A percentile compares a stretch with the other conserved stretches of the same genome.
Evolutionary conservation across 2,113 vertebrate species (phyloP).

Genomic region (Ophiodon elongatus): DNA sequence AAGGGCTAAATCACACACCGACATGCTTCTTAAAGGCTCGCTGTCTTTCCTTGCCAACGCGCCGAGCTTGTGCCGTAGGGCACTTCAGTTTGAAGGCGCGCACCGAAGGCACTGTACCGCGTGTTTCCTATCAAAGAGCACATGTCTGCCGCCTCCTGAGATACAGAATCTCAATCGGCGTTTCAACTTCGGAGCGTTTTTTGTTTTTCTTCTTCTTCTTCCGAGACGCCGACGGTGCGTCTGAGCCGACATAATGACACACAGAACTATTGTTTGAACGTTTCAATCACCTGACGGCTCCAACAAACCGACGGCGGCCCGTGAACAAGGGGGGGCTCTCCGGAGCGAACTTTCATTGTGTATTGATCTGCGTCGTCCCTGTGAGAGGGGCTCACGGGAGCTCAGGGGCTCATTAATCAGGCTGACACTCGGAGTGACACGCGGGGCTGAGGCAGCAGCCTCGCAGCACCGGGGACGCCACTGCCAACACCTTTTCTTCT

Average conservation of each 20-base stretch:
- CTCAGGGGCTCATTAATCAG: slow-evolving; percentile 70
- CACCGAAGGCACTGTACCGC: not conserved
- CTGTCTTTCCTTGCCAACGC: slow-evolving; percentile 4
- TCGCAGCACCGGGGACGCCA: slow-evolving; percentile 12
- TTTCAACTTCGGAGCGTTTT: slow-evolving; percentile 20
- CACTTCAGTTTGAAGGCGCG: slow-evolving; percentile 8
- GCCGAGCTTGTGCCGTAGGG: slow-evolving; percentile 14
- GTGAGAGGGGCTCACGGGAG: slow-evolving; percentile 41
- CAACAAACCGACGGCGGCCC: not conserved
- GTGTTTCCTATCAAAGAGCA: slow-evolving; percentile 29
- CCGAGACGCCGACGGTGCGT: not conserved
- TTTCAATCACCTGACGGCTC: slow-evolving; percentile 44
- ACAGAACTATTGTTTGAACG: not conserved
- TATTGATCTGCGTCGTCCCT: slow-evolving; percentile 67
- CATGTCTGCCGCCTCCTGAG: slow-evolving; percentile 11
- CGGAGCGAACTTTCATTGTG: slow-evolving; percentile 22
- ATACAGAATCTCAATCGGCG: slow-evolving; percentile 11
- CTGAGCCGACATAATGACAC: slow-evolving; percentile 14
- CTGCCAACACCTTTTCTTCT: slow-evolving; percentile 46
- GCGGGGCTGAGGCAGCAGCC: slow-evolving; percentile 57
- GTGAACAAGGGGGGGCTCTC: not conserved
- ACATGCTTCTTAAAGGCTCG: not conserved
- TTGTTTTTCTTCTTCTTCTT: no score
- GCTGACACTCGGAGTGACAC: slow-evolving; percentile 59
- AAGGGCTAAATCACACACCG: slow-evolving; percentile 17